Base-by-base conservation (phyloP, 2,113 vertebrate genomes). In the Gnathonemus longibarbis region DNA sequence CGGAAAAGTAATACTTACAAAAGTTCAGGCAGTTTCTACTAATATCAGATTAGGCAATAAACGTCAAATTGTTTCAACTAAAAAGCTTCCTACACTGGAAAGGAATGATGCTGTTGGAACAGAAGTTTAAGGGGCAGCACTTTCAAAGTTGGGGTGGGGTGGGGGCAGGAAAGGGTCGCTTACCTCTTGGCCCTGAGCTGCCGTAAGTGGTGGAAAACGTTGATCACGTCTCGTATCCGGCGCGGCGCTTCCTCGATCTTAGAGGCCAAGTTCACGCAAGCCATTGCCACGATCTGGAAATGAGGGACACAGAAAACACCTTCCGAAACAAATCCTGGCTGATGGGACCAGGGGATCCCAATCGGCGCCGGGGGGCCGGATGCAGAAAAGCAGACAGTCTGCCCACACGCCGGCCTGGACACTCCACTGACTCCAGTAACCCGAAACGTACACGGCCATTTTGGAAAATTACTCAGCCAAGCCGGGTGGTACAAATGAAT, bases 241-340 rank as follows among this genome's bases (percentile, higher is more conserved):
- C 98, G 95, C 1, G 98, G 98, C 0, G 98, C 98, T 97, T 99
- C 98, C 95, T 99, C 98, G 0, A 99, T 99, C 95, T 99, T 99
- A 90, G 98, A 99, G 1, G 98, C 98, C 92, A 99, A 95, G 95
- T 99, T 98, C 93, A 99, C 97, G 93, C 98, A 99, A 91, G 98
- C 98, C 98, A 99, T 99, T 0, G 98, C 98, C 93, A 99, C 98
- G 95, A 99, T 99, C 98, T 99, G 95, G 48, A 95, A 94, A 90
- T 74, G 27, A 46, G 84, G 74, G 9, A 50, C 45, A 89, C 8
- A 92, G 17, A 66, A 45, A 56, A 87, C 50, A 83, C 19, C 8
- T 48, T 45, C 39, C 39, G 83, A 84, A 84, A 84, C 83, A 48
- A 3, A 11, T 84, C 45, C 74, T 70, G 27, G 62, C 62, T 70